Conservation (phyloP, 2,113 vertebrate genomes). For the Syngnathus floridae region DNA sequence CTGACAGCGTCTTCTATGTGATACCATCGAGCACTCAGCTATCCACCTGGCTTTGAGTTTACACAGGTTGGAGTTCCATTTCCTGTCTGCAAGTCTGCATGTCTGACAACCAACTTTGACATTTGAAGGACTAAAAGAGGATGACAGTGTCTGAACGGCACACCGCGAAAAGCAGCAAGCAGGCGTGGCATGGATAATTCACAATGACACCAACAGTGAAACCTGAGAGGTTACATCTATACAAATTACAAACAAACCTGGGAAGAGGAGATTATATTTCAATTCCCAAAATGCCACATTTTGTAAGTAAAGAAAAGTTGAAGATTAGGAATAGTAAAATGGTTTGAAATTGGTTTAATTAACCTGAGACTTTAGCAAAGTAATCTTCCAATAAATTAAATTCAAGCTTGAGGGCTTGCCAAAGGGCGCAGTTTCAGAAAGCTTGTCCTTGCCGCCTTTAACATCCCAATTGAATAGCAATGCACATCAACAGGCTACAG, state of each 20-base stretch:
- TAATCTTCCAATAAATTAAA: conserved; percentile 41
- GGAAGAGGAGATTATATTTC: conserved; percentile 24
- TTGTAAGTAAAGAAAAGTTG: conserved; percentile 16
- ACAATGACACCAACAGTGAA: conserved; percentile 60
- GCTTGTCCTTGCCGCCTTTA: conserved; percentile 31
- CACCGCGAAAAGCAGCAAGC: conserved; percentile 42
- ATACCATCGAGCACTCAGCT: conserved; percentile 61
- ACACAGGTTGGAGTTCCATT: conserved; percentile 66
- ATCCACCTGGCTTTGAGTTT: conserved; percentile 52
- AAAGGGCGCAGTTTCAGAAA: conserved; percentile 44
- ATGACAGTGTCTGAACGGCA: conserved; percentile 46
- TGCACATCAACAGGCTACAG: conserved; percentile 20
- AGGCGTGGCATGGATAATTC: conserved; percentile 57
- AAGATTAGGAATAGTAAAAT: conserved; percentile 41
- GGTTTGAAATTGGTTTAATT: conserved; percentile 48
- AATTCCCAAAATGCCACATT: conserved; percentile 29
- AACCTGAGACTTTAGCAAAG: conserved; percentile 42
- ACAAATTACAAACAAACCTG: conserved; percentile 53
- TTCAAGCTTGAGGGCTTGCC: conserved; percentile 58
- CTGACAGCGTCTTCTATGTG: conserved; percentile 56
- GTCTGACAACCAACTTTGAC: conserved; percentile 50
- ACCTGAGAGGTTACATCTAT: conserved; percentile 44
- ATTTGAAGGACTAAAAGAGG: conserved; percentile 55
- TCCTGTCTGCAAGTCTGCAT: conserved; percentile 50
- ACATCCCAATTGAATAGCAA: conserved; percentile 34